Evolutionary conservation across 2,888 invertebrate species (phyloP).

Genomic region (Trichopria drosophilae): DNA sequence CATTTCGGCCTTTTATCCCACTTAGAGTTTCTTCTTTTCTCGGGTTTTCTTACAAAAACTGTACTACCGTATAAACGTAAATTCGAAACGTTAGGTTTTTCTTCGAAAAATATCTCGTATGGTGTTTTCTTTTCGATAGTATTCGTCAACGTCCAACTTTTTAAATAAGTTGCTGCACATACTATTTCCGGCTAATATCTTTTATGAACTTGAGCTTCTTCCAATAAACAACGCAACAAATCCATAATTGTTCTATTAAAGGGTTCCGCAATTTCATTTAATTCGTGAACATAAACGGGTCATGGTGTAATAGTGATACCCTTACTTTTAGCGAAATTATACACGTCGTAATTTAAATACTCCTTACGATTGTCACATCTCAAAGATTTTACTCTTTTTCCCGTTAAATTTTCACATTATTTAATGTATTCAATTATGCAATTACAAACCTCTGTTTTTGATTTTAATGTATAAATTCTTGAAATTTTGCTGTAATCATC

Average conservation of each 20-base stretch:
- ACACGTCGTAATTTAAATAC: not conserved
- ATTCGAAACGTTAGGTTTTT: conserved; percentile 16
- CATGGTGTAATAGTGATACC: not conserved
- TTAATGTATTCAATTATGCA: not conserved
- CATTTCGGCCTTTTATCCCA: conserved; percentile 22
- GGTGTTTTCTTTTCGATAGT: conserved; percentile 19
- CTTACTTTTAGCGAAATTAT: conserved; percentile 2
- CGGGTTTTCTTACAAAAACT: conserved; percentile 16
- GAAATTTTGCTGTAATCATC: no score
- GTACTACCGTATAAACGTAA: conserved; percentile 18
- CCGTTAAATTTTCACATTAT: not conserved
- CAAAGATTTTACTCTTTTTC: conserved; percentile 7
- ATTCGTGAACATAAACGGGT: conserved; percentile 6
- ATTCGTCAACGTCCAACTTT: conserved; percentile 16
- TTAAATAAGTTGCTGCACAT: conserved; percentile 16
- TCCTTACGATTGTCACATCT: conserved; percentile 13
- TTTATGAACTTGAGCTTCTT: not conserved
- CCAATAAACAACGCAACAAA: not conserved
- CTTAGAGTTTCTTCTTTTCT: conserved; percentile 2
- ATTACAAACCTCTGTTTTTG: not conserved
- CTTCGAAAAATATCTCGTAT: conserved; percentile 18
- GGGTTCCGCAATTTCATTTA: conserved; percentile 2
- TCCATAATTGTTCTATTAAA: conserved; percentile 10
- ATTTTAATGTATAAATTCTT: no score
- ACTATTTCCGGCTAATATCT: conserved; percentile 10